These are phyloP conservation scores for Stenodema calcarata DNA, from an alignment of 2,888 invertebrate genomes.

Conservation along the genomic window DNA sequence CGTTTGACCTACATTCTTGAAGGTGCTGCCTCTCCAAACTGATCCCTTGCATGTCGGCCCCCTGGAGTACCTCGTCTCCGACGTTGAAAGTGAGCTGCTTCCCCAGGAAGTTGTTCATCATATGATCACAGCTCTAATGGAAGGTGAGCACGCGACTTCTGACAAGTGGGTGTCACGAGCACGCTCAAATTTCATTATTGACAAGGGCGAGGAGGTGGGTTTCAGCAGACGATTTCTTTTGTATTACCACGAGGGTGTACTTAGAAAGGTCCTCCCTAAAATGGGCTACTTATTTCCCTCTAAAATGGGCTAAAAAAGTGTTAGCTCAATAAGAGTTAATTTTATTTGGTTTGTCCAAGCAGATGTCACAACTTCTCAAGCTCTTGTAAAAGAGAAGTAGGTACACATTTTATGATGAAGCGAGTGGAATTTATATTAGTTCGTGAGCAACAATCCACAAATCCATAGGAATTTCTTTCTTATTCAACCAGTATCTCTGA, in stretches of 20 bases:
- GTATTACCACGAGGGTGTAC: not conserved
- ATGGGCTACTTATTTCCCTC: too few relatives aligned
- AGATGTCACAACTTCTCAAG: too few relatives aligned
- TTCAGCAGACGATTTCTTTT: not conserved
- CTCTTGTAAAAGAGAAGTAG: too few relatives aligned
- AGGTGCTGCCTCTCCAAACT: not conserved
- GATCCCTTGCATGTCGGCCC: not conserved
- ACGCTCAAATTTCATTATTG: not conserved
- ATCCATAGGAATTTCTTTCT: too few relatives aligned
- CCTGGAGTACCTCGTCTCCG: not conserved
- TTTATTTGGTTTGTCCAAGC: too few relatives aligned
- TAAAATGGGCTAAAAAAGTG: too few relatives aligned
- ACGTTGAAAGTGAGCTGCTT: not conserved
- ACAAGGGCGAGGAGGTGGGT: not conserved
- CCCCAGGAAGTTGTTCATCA: conserved; percentile 19
- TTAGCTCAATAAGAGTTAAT: too few relatives aligned
- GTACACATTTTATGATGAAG: too few relatives aligned
- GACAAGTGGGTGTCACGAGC: conserved; percentile 23
- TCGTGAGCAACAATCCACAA: too few relatives aligned
- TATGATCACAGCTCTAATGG: not conserved
- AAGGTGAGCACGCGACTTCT: not conserved
- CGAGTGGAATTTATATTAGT: too few relatives aligned
- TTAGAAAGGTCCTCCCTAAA: too few relatives aligned
- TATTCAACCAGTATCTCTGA: too few relatives aligned
- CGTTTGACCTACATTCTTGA: not conserved